phyloP scores from a whole-genome alignment of 2,888 invertebrate species.

The Portevinia maculata region DNA sequence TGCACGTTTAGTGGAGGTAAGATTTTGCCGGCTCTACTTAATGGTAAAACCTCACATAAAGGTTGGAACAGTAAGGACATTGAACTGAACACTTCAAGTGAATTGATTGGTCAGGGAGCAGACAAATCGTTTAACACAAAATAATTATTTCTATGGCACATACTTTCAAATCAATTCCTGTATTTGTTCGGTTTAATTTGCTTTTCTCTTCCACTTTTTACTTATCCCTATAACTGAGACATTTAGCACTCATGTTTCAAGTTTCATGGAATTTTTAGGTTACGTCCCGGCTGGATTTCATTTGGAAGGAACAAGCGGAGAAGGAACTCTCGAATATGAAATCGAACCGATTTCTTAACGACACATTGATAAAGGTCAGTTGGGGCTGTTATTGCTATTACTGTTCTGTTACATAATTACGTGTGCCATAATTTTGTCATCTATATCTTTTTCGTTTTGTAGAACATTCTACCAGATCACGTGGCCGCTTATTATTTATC shows the following conservation, averaged over 20 bases:
- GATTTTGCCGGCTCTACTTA: slow-evolving; percentile 33
- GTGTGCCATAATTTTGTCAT: neutral
- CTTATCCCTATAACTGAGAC: too few relatives aligned
- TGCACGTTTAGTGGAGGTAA: slow-evolving; percentile 93
- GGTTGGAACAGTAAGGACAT: too few relatives aligned
- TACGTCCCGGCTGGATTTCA: slow-evolving; percentile 96
- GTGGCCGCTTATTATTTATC: slow-evolving; percentile 97
- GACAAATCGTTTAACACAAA: too few relatives aligned
- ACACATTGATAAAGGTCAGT: slow-evolving; percentile 82
- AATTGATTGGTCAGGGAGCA: too few relatives aligned
- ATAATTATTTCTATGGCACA: too few relatives aligned
- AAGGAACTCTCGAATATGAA: slow-evolving; percentile 96
- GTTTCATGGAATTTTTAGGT: slow-evolving; percentile 86
- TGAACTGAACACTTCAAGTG: too few relatives aligned
- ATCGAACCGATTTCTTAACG: slow-evolving; percentile 93
- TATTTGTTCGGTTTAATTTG: too few relatives aligned
- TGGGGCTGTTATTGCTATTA: slow-evolving; percentile 15
- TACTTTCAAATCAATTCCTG: too few relatives aligned
- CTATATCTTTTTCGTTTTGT: slow-evolving; percentile 82
- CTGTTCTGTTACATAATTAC: neutral
- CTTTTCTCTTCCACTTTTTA: too few relatives aligned
- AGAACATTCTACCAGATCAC: slow-evolving; percentile 98
- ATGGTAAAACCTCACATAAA: too few relatives aligned
- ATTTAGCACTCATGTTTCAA: slow-evolving; percentile 11
- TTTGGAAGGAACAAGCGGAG: slow-evolving; percentile 98